phyloP scores from a whole-genome alignment of 2,888 invertebrate genomes.

The Folsomia manolachei region DNA sequence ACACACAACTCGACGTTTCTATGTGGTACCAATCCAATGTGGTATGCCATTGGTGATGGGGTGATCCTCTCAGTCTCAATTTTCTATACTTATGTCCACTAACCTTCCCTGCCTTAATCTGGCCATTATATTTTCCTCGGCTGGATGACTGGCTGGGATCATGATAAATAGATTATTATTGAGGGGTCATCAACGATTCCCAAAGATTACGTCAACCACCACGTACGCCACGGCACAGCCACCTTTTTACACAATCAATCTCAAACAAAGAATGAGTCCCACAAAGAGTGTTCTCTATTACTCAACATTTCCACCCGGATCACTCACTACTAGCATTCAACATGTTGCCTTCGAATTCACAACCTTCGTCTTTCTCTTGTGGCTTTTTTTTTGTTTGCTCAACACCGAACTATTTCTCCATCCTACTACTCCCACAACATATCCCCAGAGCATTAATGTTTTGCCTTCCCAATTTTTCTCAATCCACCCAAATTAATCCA shows the following conservation, averaged over 20 bases:
- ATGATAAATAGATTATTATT: conserved; percentile 51
- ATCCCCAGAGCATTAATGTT: background rate
- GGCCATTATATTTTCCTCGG: conserved; percentile 3
- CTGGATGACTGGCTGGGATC: background rate
- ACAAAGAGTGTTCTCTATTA: conserved; percentile 27
- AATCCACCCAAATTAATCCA: background rate
- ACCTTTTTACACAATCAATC: conserved; percentile 27
- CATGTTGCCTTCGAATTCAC: background rate
- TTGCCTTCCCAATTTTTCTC: background rate
- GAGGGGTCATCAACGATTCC: conserved; percentile 50
- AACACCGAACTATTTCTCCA: background rate
- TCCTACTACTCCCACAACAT: background rate
- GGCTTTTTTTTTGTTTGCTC: conserved; percentile 13
- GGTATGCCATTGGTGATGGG: too few relatives aligned
- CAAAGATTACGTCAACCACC: conserved; percentile 47
- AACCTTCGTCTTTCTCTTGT: background rate
- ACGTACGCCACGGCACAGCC: background rate
- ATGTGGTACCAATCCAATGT: background rate
- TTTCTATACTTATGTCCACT: too few relatives aligned
- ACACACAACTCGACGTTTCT: too few relatives aligned
- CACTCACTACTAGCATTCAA: conserved; percentile 1
- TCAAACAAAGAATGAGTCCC: conserved; percentile 2
- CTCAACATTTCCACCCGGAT: conserved; percentile 27
- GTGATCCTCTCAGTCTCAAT: conserved; percentile 3
- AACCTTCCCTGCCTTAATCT: background rate